These are phyloP conservation scores for Eonycteris spelaea DNA, from an alignment of 2,113 vertebrate species.

Conservation along the genomic window DNA sequence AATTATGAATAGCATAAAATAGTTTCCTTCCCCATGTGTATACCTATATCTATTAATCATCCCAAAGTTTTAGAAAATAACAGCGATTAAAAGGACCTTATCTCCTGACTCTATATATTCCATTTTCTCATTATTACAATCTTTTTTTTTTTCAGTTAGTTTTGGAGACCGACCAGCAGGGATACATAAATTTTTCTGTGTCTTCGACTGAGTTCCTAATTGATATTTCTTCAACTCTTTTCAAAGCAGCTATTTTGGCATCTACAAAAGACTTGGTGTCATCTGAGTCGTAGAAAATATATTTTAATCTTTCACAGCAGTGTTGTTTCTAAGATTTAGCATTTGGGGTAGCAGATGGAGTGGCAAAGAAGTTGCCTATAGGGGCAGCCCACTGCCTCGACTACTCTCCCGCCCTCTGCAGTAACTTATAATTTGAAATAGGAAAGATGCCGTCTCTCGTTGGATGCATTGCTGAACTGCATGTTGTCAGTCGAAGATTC, in stretches of 20 bases:
- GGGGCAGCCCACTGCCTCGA: conserved; percentile 89
- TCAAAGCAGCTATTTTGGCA: conserved; percentile 91
- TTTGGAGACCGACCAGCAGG: conserved; percentile 89
- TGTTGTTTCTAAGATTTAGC: conserved; percentile 90
- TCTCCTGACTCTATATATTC: conserved; percentile 78
- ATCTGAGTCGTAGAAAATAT: conserved; percentile 91
- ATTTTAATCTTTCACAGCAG: conserved; percentile 91
- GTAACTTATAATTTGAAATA: conserved; percentile 88
- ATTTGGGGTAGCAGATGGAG: conserved; percentile 91
- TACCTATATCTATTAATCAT: conserved; percentile 61
- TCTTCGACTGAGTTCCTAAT: conserved; percentile 88
- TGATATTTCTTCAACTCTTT: conserved; percentile 91
- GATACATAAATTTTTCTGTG: conserved; percentile 90
- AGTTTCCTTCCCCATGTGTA: not conserved
- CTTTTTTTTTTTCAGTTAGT: conserved; percentile 85
- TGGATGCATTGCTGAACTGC: conserved; percentile 83
- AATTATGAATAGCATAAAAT: conserved; percentile 33
- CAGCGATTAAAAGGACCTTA: conserved; percentile 75
- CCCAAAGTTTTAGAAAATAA: conserved; percentile 79
- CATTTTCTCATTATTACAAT: conserved; percentile 88
- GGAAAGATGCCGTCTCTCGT: conserved; percentile 84
- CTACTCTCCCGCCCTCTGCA: conserved; percentile 87
- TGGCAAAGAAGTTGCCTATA: conserved; percentile 90
- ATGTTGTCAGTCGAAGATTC: conserved; percentile 81
- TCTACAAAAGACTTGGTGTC: conserved; percentile 91